Base-by-base conservation (phyloP, 2,888 invertebrate genomes). In the Phanerotoma sp. region DNA sequence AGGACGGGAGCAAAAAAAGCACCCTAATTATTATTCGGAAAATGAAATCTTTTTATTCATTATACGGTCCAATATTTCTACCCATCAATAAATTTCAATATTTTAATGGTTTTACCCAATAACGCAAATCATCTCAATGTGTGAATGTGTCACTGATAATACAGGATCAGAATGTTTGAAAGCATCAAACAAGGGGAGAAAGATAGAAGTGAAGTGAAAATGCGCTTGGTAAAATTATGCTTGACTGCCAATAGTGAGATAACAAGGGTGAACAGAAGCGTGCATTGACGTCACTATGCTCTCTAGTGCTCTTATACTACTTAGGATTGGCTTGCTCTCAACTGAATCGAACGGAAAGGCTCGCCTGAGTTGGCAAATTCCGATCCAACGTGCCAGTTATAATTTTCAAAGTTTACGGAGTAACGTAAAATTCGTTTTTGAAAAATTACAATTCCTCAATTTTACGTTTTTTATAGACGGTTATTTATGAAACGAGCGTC, bases 251-350 rank as follows among this genome's bases (percentile, higher is more conserved):
- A 56, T 68, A 68, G 68, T 61, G 57, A 56, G 66, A 62, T 61
- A 63, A 68, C 68, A 63, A 63, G 61, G 57, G 56, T 58, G 60
- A 61, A 65, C 54, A 57, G 61, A 60, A 58, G 63, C 62, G 56
- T 64, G 62, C 57, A 63, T 56, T 59, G 62, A 68, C 64, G 63
- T 63, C 61, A 59, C 64, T 57, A 57, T 54, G 59, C 56, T 37
- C 16, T 18, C 38, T 38, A 33, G 33, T 33, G 33, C 33, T 33
- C 33, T 33, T 33, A 13, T 33, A 33, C 33, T 13, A 13, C 15
- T 33, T 11, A 33, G 33, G 15, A 33, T 33, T 33, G 33, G 25
- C 25, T 25, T 25, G 25, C 25, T 25, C 25, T 25, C 25, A 25
- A 25, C 25, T 25, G 25, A 25, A 25, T 25, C 25, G 25, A 25